phyloP scores from a whole-genome alignment of 2,888 invertebrate species.

The Drosophila subsilvestris region DNA sequence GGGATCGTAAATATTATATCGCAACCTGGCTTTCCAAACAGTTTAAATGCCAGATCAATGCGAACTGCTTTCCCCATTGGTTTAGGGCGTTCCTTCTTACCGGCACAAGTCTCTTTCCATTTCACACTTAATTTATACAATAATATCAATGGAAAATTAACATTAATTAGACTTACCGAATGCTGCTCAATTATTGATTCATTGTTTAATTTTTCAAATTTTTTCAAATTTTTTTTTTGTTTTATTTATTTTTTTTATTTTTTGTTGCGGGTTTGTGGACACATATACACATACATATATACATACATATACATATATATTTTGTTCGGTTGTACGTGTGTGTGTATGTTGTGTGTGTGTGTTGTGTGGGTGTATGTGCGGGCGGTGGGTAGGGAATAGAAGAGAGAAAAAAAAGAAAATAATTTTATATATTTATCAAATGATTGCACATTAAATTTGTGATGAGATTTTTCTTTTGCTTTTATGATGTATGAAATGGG shows the following conservation, averaged over 20 bases:
- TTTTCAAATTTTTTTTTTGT: slow-evolving; percentile 5
- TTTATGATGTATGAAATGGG: slow-evolving; percentile 17
- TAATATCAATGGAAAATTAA: not conserved
- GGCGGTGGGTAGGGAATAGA: slow-evolving; percentile 18
- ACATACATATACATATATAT: slow-evolving; percentile 21
- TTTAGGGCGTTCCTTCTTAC: no score
- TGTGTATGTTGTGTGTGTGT: slow-evolving; percentile 23
- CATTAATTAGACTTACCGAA: slow-evolving; percentile 60
- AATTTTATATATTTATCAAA: slow-evolving; percentile 41
- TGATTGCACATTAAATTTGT: slow-evolving; percentile 30
- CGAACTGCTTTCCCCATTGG: no score
- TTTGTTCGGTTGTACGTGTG: slow-evolving; percentile 18
- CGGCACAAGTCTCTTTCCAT: not conserved
- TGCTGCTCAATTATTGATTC: slow-evolving; percentile 53
- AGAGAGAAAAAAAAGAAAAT: slow-evolving; percentile 45
- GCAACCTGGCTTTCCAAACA: no score
- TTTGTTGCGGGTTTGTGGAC: slow-evolving; percentile 31
- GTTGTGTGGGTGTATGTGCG: slow-evolving; percentile 24
- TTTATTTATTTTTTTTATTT: slow-evolving; percentile 31
- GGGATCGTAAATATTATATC: no score
- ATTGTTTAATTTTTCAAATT: slow-evolving; percentile 17
- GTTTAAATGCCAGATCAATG: no score
- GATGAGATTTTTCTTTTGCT: slow-evolving; percentile 29
- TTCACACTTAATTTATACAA: not conserved
- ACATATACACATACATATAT: slow-evolving; percentile 70